phyloP scores from a whole-genome alignment of 2,888 invertebrate genomes.

The Lapara coniferarum region DNA sequence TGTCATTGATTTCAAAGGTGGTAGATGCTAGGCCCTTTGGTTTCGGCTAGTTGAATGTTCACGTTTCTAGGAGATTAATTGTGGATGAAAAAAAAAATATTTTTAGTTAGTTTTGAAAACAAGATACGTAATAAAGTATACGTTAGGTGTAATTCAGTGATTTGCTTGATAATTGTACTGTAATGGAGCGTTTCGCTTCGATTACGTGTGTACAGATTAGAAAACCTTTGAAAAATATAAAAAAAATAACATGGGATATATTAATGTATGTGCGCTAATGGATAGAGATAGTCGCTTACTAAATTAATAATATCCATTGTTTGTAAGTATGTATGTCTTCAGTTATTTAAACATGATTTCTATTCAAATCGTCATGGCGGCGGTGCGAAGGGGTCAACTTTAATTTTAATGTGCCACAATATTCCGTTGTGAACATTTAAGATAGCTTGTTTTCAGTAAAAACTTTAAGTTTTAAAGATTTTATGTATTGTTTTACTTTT shows the following conservation, averaged over 20 bases:
- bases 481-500: too few species aligned
- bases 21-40: conserved; percentile 78
- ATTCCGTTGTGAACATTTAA: too few species aligned
- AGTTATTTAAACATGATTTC: conserved; percentile 4
- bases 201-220: conserved; percentile 25
- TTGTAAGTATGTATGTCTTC: conserved; percentile 22
- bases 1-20: conserved; percentile 77
- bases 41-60: conserved; percentile 73
- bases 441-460: too few species aligned
- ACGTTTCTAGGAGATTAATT: conserved; percentile 73
- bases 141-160: conserved; percentile 76
- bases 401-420: not conserved
- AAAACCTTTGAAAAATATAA: conserved; percentile 9
- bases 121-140: conserved; percentile 80
- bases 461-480: too few species aligned
- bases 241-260: conserved; percentile 23
- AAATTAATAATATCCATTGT: conserved; percentile 26
- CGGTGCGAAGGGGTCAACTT: not conserved
- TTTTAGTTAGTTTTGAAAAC: conserved; percentile 70
- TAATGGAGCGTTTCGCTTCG: conserved; percentile 32
- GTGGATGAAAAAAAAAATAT: conserved; percentile 56
- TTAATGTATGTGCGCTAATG: conserved; percentile 25
- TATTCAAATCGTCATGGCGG: conserved; percentile 33
- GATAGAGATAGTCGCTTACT: conserved; percentile 29
- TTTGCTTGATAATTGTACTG: conserved; percentile 42